Conservation (phyloP, 2,888 invertebrate species). For the Neuroscelio doddi region DNA sequence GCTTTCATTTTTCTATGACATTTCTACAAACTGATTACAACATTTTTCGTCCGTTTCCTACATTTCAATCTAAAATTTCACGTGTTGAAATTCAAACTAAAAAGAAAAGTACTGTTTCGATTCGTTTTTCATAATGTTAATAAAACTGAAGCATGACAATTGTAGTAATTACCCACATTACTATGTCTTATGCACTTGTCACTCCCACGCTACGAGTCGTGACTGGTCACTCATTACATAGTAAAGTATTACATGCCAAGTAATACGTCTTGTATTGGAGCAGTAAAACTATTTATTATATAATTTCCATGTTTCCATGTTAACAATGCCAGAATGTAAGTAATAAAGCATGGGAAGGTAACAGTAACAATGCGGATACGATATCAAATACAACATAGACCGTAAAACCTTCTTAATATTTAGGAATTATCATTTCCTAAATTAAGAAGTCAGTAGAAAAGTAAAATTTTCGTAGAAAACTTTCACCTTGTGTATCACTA, state of each 20-base stretch:
- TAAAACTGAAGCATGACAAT: slow-evolving; percentile 30
- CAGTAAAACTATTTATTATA: slow-evolving; percentile 33
- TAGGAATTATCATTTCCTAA: neutral
- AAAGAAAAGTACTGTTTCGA: too few species aligned
- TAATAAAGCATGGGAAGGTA: slow-evolving; percentile 17
- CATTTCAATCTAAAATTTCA: too few species aligned
- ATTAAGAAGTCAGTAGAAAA: neutral
- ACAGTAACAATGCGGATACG: neutral
- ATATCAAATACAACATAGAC: neutral
- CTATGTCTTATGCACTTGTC: slow-evolving; percentile 35
- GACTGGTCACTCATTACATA: slow-evolving; percentile 33
- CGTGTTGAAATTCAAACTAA: too few species aligned
- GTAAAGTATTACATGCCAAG: slow-evolving; percentile 2
- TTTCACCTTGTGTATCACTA: neutral
- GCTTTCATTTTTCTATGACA: too few species aligned
- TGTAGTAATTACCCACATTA: slow-evolving; percentile 22
- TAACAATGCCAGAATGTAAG: neutral
- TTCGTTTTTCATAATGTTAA: neutral
- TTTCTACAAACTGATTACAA: too few species aligned
- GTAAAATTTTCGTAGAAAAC: neutral
- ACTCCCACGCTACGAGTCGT: slow-evolving; percentile 39
- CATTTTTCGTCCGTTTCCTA: too few species aligned
- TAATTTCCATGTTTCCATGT: slow-evolving; percentile 21
- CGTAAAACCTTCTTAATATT: neutral
- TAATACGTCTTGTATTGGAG: slow-evolving; percentile 17